These are phyloP conservation scores for Melipona beecheii DNA, from an alignment of 2,888 invertebrate genomes.

Conservation along the genomic window DNA sequence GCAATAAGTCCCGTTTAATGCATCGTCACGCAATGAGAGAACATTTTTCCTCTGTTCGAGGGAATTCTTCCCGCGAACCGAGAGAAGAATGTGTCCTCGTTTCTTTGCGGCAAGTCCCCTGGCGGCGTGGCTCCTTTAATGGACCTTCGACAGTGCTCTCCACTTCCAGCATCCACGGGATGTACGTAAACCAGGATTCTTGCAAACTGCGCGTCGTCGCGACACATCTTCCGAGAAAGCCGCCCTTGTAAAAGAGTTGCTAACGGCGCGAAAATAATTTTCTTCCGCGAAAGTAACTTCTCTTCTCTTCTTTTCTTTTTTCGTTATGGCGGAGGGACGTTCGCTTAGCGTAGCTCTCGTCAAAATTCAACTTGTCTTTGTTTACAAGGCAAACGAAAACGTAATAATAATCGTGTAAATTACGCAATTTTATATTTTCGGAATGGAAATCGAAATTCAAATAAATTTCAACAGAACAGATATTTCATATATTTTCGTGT, in stretches of 20 bases:
- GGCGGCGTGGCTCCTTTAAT: slow-evolving; percentile 31
- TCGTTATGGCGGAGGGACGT: background rate
- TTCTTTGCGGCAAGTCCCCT: slow-evolving; percentile 11
- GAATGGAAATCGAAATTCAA: too few species aligned
- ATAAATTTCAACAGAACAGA: too few species aligned
- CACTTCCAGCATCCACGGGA: background rate
- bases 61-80: background rate
- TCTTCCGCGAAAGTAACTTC: background rate
- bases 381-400: background rate
- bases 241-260: background rate
- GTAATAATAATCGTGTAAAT: too few species aligned
- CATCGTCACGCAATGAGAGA: slow-evolving; percentile 9
- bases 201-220: slow-evolving; percentile 3
- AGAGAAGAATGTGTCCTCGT: slow-evolving; percentile 16
- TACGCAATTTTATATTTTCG: too few species aligned
- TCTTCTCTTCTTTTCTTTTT: fast-evolving
- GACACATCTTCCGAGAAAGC: background rate
- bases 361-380: background rate
- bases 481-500: too few species aligned
- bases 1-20: background rate
- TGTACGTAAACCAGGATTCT: slow-evolving; percentile 10
- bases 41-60: background rate
- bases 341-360: background rate
- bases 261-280: background rate
- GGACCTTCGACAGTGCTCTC: slow-evolving; percentile 34